Evolutionary conservation across 2,797 vertebrate genomes (phyloP).

Genomic region (Oreochromis grahami): DNA sequence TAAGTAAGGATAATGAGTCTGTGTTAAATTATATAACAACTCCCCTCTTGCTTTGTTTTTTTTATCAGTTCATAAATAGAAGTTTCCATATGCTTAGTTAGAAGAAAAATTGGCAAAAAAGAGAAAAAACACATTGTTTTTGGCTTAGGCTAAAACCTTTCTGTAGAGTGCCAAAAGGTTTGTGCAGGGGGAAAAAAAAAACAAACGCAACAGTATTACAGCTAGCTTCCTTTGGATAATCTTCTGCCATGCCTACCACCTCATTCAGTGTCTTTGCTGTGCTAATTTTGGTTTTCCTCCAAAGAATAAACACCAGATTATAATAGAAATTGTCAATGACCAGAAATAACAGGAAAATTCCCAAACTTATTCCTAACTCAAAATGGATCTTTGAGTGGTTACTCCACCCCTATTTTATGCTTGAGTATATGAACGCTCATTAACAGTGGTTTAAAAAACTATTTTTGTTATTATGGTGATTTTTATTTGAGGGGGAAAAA

Average conservation of each 20-base stretch:
- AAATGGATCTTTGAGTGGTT: neutral
- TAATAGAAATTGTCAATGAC: neutral
- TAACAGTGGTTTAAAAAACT: neutral
- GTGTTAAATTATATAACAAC: neutral
- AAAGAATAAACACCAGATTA: neutral
- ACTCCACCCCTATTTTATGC: neutral
- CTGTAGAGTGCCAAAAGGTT: neutral
- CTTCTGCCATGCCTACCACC: neutral
- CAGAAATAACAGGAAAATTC: neutral
- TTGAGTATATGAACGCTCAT: neutral
- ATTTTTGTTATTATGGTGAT: neutral
- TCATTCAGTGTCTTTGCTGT: neutral
- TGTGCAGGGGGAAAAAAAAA: rapidly evolving
- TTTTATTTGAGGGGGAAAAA: neutral
- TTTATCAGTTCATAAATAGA: neutral
- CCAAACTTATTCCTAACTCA: neutral
- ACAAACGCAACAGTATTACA: neutral
- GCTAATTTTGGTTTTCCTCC: neutral
- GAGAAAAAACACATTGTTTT: neutral
- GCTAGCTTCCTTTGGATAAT: neutral
- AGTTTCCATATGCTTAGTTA: neutral
- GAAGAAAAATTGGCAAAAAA: neutral
- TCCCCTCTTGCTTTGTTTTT: neutral
- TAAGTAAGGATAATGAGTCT: neutral
- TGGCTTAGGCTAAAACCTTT: neutral